Evolutionary conservation across 2,797 vertebrate genomes (phyloP).

Genomic region (Urocyon cinereoargenteus): DNA sequence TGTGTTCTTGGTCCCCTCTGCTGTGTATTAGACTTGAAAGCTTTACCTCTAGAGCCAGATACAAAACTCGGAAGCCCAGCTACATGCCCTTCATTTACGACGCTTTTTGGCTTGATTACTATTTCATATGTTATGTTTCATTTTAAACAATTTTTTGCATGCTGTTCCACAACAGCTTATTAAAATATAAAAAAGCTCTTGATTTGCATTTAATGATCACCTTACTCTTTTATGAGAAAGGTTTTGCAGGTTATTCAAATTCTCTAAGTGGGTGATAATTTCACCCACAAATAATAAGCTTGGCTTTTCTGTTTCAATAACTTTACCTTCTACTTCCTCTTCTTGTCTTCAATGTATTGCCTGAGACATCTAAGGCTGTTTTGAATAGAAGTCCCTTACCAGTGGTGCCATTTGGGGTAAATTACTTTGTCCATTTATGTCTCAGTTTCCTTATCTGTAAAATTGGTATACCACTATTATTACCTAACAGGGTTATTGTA

Average conservation of each 20-base stretch:
- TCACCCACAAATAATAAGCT: not conserved
- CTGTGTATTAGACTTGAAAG: not conserved
- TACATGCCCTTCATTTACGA: not conserved
- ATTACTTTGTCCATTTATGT: not conserved
- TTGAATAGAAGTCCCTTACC: not conserved
- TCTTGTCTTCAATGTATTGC: not conserved
- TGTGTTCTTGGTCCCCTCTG: not conserved
- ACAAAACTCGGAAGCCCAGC: not conserved
- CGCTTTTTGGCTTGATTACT: not conserved
- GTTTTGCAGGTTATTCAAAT: not conserved
- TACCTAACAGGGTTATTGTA: not conserved
- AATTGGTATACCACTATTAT: not conserved
- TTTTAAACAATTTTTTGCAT: not conserved
- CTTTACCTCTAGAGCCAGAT: not conserved
- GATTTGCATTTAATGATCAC: not conserved
- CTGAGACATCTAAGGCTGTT: not conserved
- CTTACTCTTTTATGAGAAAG: not conserved
- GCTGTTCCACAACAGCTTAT: not conserved
- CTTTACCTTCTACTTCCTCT: not conserved
- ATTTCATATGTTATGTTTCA: not conserved
- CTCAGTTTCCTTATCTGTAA: constrained; percentile 22
- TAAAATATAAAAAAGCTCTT: not conserved
- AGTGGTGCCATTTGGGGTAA: not conserved
- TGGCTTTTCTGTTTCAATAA: not conserved
- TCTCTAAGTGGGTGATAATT: not conserved